Base-by-base conservation (phyloP, 2,888 invertebrate species). In the Calameuta filiformis region DNA sequence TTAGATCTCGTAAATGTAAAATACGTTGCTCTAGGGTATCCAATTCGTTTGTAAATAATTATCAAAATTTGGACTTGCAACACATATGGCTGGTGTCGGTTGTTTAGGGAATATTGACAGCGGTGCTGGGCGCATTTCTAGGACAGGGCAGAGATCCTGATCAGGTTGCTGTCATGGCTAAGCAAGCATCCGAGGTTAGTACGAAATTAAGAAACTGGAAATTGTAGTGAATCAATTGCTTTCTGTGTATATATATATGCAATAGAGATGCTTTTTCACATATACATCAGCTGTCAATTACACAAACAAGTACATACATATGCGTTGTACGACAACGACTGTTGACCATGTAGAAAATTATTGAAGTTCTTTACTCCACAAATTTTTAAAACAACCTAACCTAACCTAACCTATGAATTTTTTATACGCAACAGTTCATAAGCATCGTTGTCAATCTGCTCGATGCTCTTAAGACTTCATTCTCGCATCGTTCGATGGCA, bases 151-250 rank as follows among this genome's bases (percentile, higher is more conserved):
- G 96, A 94, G 96, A 97, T 94, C 97, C 97, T 92, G 96, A 96
- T 93, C 97, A 97, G 94, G 96, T 97, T 93, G 96, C 97, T 94
- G 95, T 95, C 93, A 96, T 97, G 96, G 97, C 97, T 93, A 97
- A 97, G 94, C 97, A 97, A 93, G 97, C 97, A 93, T 96, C 97
- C 93, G 97, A 97, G 97, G 97, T 97, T 96, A 94, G 96, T 94
- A 92, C 75, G 12, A 35, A 33, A 34, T 35, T n/a, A 23, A 33
- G 12, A 71, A 71, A 30, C 6, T 71, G 15, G 30, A 71, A 30
- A 71, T 15, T 71, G 31, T 56, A 23, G 56, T 56, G 15, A 56
- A 56, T 23, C 56, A 56, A 12, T 33, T 71, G 71, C 71, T 71
- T 71, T 71, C 12, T 31, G 33, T 71, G 15, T 71, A 31, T 71